Evolutionary conservation across 2,888 invertebrate genomes (phyloP).

Genomic region (Theodoxus fluviatilis): DNA sequence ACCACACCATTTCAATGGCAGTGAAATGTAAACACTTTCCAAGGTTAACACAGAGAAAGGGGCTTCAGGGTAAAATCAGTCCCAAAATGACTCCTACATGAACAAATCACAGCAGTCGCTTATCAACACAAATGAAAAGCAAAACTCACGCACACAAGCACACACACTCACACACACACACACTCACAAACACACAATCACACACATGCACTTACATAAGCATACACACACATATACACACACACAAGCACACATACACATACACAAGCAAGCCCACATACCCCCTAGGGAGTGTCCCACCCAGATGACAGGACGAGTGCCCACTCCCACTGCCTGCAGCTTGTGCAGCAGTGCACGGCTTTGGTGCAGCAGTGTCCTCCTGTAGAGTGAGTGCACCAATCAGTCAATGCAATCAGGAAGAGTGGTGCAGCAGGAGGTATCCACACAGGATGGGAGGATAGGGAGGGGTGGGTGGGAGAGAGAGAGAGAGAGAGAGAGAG

Average conservation of each 20-base stretch:
- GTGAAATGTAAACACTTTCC: background rate
- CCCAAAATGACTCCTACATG: background rate
- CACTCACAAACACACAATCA: conserved; percentile 5
- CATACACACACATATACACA: conserved; percentile 40
- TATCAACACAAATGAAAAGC: background rate
- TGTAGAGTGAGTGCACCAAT: conserved; percentile 36
- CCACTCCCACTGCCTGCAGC: conserved; percentile 79
- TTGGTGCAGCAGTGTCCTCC: conserved; percentile 48
- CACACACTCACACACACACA: background rate
- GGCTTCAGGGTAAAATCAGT: no score
- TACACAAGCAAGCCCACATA: conserved; percentile 28
- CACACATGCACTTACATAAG: background rate
- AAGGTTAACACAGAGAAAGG: no score
- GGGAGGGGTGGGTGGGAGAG: no score
- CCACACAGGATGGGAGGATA: no score
- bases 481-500: no score
- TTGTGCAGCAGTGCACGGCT: conserved; percentile 68
- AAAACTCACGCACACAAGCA: background rate
- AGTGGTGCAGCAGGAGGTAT: no score
- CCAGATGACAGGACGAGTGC: conserved; percentile 85
- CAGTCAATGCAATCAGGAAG: no score
- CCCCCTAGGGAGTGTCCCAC: conserved; percentile 94
- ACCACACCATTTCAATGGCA: no score
- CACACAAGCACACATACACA: background rate
- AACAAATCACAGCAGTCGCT: background rate